These are phyloP conservation scores for Leptopilina syphax DNA, from an alignment of 2,888 invertebrate genomes.

Conservation along the genomic window DNA sequence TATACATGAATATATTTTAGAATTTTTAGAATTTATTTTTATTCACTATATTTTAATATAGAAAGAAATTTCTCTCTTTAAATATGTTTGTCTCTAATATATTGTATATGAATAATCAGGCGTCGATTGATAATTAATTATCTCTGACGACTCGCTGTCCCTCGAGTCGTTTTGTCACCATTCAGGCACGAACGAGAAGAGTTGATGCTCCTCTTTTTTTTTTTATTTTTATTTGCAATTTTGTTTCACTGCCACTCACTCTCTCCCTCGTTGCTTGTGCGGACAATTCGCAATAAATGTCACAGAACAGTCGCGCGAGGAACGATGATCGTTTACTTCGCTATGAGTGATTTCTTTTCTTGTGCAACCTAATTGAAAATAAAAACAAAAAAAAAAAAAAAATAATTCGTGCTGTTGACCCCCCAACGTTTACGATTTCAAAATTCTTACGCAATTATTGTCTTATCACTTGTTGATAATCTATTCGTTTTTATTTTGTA, in stretches of 20 bases:
- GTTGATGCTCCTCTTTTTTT: neutral
- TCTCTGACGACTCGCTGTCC: slow-evolving; percentile 48
- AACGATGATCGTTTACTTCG: neutral
- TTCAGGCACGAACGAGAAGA: slow-evolving; percentile 42
- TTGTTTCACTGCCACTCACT: slow-evolving; percentile 33
- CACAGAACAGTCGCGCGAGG: slow-evolving; percentile 32
- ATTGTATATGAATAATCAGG: slow-evolving; percentile 48
- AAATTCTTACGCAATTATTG: neutral
- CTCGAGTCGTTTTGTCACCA: slow-evolving; percentile 39
- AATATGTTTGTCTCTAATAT: too few species aligned
- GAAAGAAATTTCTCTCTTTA: too few species aligned
- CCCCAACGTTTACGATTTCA: neutral
- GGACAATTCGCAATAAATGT: slow-evolving; percentile 42
- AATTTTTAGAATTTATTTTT: neutral
- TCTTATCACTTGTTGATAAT: neutral
- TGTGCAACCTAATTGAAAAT: slow-evolving; percentile 57
- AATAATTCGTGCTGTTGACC: neutral
- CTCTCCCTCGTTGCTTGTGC: neutral
- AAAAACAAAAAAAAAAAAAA: neutral
- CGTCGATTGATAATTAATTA: slow-evolving; percentile 66
- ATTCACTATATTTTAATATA: too few species aligned
- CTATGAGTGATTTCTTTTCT: slow-evolving; percentile 58
- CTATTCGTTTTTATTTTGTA: neutral
- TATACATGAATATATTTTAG: slow-evolving; percentile 21
- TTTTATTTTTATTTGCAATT: slow-evolving; percentile 10